Evolutionary conservation across 2,888 invertebrate species (phyloP).

Genomic region (Pandemis heparana): DNA sequence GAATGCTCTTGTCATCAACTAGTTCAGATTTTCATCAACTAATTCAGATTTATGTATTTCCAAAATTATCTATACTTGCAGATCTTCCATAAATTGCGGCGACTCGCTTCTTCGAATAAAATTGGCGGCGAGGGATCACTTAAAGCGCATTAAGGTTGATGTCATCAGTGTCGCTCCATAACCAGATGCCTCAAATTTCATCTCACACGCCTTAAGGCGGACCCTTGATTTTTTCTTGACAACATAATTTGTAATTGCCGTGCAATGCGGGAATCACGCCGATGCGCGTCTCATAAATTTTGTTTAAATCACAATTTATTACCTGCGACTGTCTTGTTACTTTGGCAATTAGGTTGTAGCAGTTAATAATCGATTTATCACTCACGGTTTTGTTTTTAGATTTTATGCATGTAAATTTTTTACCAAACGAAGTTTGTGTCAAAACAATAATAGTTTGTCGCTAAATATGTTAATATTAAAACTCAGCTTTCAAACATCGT

Average conservation of each 20-base stretch:
- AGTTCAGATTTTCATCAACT: background rate
- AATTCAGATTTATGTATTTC: background rate
- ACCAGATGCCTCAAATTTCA: slow-evolving; percentile 41
- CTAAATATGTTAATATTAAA: too few relatives aligned
- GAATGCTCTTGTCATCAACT: too few relatives aligned
- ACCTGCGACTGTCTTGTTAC: slow-evolving; percentile 4
- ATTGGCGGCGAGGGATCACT: slow-evolving; percentile 28
- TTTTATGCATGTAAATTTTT: too few relatives aligned
- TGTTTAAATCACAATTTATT: slow-evolving; percentile 35
- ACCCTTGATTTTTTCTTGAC: slow-evolving; percentile 35
- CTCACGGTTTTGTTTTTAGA: background rate
- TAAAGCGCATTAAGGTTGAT: slow-evolving; percentile 33
- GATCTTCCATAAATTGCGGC: background rate
- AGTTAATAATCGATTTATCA: slow-evolving; percentile 32
- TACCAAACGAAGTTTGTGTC: background rate
- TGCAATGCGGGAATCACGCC: slow-evolving; percentile 51
- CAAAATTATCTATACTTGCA: background rate
- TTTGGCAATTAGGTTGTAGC: slow-evolving; percentile 16
- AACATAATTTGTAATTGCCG: slow-evolving; percentile 52
- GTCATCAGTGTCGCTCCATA: slow-evolving; percentile 32
- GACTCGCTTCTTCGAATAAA: background rate
- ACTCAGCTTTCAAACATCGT: too few relatives aligned
- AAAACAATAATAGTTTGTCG: background rate
- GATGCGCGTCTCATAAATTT: slow-evolving; percentile 55
- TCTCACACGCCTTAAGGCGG: slow-evolving; percentile 31